Base-by-base conservation (phyloP, 30 jellyfish, hydroid and myxozoan species). In the Hydra vulgaris region DNA sequence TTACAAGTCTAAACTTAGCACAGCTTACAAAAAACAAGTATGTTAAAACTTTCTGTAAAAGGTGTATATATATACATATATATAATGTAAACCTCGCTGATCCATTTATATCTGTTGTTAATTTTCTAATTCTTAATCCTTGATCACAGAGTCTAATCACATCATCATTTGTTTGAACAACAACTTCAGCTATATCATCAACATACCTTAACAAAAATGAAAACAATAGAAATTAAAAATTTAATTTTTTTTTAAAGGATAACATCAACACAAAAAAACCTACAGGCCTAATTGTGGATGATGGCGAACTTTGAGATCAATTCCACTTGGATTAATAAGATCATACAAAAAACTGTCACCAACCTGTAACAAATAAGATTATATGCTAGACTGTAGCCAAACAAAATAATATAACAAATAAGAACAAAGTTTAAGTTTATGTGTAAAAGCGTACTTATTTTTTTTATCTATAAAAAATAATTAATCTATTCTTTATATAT, bases 291-390 rank as follows among this genome's bases (percentile, higher is more conserved):
- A 54, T 55, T 89, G 95, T 0, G 96, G 95, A 73, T 89, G 96
- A 25, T 84, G 92, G 15, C 96, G 81, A 23, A 89, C 88, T 73
- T 80, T 89, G 54, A 89, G 81, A 82, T 81, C 88, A 19, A 91
- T 85, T 8, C 96, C 96, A 74, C 96, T 89, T 66, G 96, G 96
- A 85, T 89, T 89, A 19, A 89, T 68, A 21, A 89, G 85, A 76
- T 89, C 96, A 18, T 81, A 83, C n/a, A 89, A 95, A 23, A 80
- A 69, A 16, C 76, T 88, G 26, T 89, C 96, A 1, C 91, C 70
- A 27, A 89, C 83, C 88, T 89, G 82, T 40, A 83, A n/a, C 8
- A 69, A 20, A 40, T 40, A n/a, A n/a, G n/a, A n/a, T n/a, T n/a
- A n/a, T n/a, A n/a, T n/a, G n/a, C n/a, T n/a, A n/a, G n/a, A n/a